Evolutionary conservation across 2,888 invertebrate genomes (phyloP), one percentile per base, ranked within the genome.

Genomic region (Masnerella sp.): DNA sequence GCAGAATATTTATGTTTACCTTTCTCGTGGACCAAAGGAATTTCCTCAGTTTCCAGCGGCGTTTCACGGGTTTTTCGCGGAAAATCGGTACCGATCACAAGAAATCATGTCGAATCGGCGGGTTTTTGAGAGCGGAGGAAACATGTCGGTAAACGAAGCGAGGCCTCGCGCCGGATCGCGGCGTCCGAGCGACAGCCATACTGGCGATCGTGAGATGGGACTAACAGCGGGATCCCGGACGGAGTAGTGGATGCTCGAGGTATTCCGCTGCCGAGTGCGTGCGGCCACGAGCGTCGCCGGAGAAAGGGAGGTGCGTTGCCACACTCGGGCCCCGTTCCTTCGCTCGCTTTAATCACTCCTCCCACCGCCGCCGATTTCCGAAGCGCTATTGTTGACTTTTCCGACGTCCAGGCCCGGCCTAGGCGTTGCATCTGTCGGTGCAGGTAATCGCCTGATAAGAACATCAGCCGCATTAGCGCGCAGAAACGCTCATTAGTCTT

Each of bases 281-380:
- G 40, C 54, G 38, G 54, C 49, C 45, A 8, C 56, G 43, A 32
- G 34, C 12, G 47, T 49, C 56, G 47, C 14, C 40, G 70, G 70
- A 71, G 76, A 76, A 74, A 77, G 72, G 75, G 70, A 73, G 69
- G 58, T 40, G 76, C 74, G 71, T 65, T 67, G 74, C 68, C 68
- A 54, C 62, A 67, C 67, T 71, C 68, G 56, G 62, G 74, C 67
- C 70, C 79, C 79, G 80, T 80, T 79, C 79, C 74, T 78, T 49
- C 34, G 61, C 22, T 36, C 30, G 43, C 38, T 45, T 61, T 30
- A 51, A 51, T 25, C 22, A 36, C 32, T 42, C 45, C 65, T 54
- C 65, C 45, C 45, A 36, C 52, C 43, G 56, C 8, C 20, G 11
- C 2, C 28, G 25, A 17, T 58, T 56, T 56, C 36, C 56, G 42